Conservation (phyloP, 2,888 invertebrate genomes). For the Formica aserva region DNA sequence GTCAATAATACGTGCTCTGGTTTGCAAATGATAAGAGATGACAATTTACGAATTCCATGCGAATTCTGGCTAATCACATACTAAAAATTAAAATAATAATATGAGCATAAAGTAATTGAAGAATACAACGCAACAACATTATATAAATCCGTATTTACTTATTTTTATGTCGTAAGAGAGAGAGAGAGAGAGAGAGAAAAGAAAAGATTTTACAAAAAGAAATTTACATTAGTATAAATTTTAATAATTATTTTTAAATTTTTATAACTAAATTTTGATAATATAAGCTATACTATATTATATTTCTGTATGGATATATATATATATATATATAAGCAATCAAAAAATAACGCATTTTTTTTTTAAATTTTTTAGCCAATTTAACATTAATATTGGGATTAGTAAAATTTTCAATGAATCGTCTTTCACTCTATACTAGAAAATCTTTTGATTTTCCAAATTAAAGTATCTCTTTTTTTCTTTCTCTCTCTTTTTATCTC, state of each 20-base stretch:
- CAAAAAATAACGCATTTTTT: neutral
- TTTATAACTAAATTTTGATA: neutral
- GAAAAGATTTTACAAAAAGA: neutral
- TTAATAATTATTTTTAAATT: neutral
- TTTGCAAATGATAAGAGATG: constrained; percentile 46
- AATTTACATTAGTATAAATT: neutral
- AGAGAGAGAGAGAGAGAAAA: neutral
- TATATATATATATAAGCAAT: neutral
- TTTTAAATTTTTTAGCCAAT: neutral
- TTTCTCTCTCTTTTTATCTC: neutral
- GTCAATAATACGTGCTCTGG: constrained; percentile 35
- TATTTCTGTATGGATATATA: neutral
- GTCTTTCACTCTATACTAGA: neutral
- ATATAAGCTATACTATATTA: constrained; percentile 1
- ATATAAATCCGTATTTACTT: neutral
- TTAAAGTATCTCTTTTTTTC: neutral
- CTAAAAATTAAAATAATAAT: constrained; percentile 59
- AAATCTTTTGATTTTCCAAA: neutral
- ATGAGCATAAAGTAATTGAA: neutral
- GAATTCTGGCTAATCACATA: constrained; percentile 45
- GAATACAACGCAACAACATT: neutral
- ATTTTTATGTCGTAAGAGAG: neutral
- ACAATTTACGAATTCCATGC: constrained; percentile 51
- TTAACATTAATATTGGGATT: neutral
- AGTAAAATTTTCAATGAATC: neutral